These are phyloP conservation scores for Sciaenops ocellatus DNA, from an alignment of 2,797 vertebrate genomes.

Conservation along the genomic window DNA sequence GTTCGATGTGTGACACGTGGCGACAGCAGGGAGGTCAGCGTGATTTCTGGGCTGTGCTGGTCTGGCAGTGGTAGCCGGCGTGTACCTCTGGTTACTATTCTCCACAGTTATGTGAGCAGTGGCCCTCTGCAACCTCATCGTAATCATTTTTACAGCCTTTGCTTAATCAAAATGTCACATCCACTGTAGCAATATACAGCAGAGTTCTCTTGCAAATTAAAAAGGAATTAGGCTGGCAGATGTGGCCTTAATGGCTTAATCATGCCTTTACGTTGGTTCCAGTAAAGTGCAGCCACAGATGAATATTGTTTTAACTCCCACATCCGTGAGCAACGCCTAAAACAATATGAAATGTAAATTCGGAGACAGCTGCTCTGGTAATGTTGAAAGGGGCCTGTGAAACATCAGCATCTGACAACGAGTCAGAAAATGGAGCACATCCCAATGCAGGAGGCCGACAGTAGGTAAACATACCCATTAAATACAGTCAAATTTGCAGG, in stretches of 20 bases:
- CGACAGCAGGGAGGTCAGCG: constrained; percentile 23
- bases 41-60: constrained; percentile 46
- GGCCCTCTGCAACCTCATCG: constrained; percentile 54
- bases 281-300: constrained; percentile 68
- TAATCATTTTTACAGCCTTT: constrained; percentile 77
- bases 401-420: constrained; percentile 49
- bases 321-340: constrained; percentile 33
- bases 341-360: constrained; percentile 66
- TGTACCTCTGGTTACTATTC: constrained; percentile 47
- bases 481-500: constrained; percentile 18
- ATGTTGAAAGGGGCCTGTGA: constrained; percentile 39
- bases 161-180: constrained; percentile 85
- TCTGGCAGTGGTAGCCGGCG: constrained; percentile 30
- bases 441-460: constrained; percentile 22
- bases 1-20: constrained; percentile 18
- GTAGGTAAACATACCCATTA: constrained; percentile 36
- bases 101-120: constrained; percentile 52
- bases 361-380: constrained; percentile 54
- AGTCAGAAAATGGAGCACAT: constrained; percentile 23
- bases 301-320: constrained; percentile 67
- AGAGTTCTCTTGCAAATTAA: constrained; percentile 82
- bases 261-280: constrained; percentile 77
- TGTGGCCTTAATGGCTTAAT: constrained; percentile 86
- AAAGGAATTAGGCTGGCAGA: constrained; percentile 85
- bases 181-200: constrained; percentile 70